phyloP scores from a whole-genome alignment of 2,888 invertebrate genomes.

The Drosophila nigritarsus region DNA sequence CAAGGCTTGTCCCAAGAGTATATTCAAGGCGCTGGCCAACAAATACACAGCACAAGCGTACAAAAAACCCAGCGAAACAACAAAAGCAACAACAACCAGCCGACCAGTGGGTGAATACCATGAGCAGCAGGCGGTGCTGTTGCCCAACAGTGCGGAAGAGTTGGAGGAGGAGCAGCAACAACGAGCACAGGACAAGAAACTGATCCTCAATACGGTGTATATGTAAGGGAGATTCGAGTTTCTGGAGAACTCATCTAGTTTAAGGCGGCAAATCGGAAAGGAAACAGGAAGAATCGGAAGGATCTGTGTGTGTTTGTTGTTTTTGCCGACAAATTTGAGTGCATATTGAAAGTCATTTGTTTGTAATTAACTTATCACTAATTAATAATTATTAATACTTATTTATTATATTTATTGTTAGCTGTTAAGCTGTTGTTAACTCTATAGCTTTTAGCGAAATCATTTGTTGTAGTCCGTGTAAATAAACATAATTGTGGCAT shows the following conservation, averaged over 20 bases:
- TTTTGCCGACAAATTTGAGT: slow-evolving; percentile 68
- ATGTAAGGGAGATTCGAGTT: slow-evolving; percentile 39
- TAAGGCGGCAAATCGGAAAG: slow-evolving; percentile 21
- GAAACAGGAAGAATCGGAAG: too few species aligned
- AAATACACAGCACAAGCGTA: slow-evolving; percentile 75
- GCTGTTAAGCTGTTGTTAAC: slow-evolving; percentile 65
- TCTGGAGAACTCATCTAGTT: slow-evolving; percentile 48
- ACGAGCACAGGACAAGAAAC: slow-evolving; percentile 37
- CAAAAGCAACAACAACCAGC: slow-evolving; percentile 29
- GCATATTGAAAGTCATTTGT: slow-evolving; percentile 83
- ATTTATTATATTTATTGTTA: slow-evolving; percentile 57
- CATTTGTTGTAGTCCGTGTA: slow-evolving; percentile 65
- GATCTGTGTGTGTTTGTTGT: not conserved
- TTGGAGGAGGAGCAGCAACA: slow-evolving; percentile 70
- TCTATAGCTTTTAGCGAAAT: slow-evolving; percentile 40
- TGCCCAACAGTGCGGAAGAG: slow-evolving; percentile 70
- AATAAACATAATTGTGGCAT: slow-evolving; percentile 65
- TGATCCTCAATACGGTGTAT: slow-evolving; percentile 43
- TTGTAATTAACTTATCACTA: slow-evolving; percentile 62
- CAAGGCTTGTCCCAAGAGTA: slow-evolving; percentile 92
- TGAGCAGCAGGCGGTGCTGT: slow-evolving; percentile 78
- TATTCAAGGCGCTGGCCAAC: slow-evolving; percentile 86
- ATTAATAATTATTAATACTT: slow-evolving; percentile 41
- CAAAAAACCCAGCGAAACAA: not conserved
- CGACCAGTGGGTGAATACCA: slow-evolving; percentile 77